Evolutionary conservation across 2,113 vertebrate species (phyloP), one percentile per base, ranked within the genome.

Genomic region (Cichladusa arquata): DNA sequence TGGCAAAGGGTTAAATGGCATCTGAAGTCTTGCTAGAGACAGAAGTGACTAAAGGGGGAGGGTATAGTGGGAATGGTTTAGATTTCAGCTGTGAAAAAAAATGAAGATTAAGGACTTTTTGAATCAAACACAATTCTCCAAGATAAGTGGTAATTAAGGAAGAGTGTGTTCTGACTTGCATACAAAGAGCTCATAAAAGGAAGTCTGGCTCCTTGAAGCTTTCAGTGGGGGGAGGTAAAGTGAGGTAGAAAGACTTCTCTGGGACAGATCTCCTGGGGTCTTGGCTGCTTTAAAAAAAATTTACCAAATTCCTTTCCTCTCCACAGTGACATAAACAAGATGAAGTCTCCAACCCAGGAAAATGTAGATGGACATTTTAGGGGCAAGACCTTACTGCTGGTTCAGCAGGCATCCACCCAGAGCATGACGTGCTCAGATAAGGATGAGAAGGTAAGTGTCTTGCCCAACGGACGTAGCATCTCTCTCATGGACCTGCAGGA

Each of bases 401-500:
- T 98, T 18, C 98, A 98, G 93, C 99, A 98, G 71, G 96, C 98
- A 24, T 98, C 98, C 50, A 94, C 98, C 23, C 98, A 98, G 96
- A 98, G 98, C 90, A 98, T 98, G 98, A 98, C 97, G 70, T 98
- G 98, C 26, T 99, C 98, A 0, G 99, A 99, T 65, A 98, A 98
- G 84, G 98, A 98, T 8, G 99, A 99, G 36, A 97, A 97, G 61
- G 98, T 99, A 70, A 91, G 67, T 17, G 93, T 96, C 51, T 97
- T 98, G 65, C 98, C 98, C 53, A 99, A 98, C 4, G 99, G 99
- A 4, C 98, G 99, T 34, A 99, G 99, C 95, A 92, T 99, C 81
- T 99, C 99, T 8, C 98, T 99, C 81, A 99, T 99, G 95, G 99
- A 99, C 97, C 98, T 99, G 12, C 99, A 99, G 95, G 99, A 99